Conservation (phyloP, 2,113 vertebrate species). For the Chlorodrepanis virens region DNA sequence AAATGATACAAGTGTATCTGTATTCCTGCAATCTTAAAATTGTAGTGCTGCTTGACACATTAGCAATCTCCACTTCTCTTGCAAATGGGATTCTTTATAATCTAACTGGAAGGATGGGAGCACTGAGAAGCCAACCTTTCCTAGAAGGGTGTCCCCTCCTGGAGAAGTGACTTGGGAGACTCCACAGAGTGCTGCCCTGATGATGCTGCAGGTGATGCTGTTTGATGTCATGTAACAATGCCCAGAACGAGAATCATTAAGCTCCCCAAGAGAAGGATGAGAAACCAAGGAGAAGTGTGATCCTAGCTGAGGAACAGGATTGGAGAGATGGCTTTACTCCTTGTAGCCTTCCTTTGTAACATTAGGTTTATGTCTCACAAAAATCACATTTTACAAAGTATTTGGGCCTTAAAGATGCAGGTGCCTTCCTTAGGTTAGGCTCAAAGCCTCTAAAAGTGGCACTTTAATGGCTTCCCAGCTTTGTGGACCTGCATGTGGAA, state of each 20-base stretch:
- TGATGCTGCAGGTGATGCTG: not conserved
- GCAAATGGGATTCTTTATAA: not conserved
- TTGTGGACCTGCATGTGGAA: not conserved
- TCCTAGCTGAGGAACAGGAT: not conserved
- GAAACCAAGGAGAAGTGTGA: not conserved
- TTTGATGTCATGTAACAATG: not conserved
- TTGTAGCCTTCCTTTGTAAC: not conserved
- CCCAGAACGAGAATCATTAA: not conserved
- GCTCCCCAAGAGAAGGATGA: not conserved
- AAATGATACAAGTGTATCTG: not conserved
- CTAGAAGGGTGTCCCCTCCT: not conserved
- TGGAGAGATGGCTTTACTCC: not conserved
- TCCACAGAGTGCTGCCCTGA: not conserved
- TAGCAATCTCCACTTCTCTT: not conserved
- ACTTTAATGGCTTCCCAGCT: not conserved
- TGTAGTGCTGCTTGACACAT: not conserved
- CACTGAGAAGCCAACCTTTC: not conserved
- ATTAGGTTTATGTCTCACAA: not conserved
- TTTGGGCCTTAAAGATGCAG: not conserved
- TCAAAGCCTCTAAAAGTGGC: not conserved
- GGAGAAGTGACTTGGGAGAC: not conserved
- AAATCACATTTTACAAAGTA: not conserved
- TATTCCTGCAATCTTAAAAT: not conserved
- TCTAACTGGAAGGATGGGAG: not conserved
- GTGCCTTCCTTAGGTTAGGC: not conserved